Evolutionary conservation across 1,140 invertebrate genomes (phyloP), one percentile per base, ranked within the genome.

Genomic region (Eubasilissa regina): DNA sequence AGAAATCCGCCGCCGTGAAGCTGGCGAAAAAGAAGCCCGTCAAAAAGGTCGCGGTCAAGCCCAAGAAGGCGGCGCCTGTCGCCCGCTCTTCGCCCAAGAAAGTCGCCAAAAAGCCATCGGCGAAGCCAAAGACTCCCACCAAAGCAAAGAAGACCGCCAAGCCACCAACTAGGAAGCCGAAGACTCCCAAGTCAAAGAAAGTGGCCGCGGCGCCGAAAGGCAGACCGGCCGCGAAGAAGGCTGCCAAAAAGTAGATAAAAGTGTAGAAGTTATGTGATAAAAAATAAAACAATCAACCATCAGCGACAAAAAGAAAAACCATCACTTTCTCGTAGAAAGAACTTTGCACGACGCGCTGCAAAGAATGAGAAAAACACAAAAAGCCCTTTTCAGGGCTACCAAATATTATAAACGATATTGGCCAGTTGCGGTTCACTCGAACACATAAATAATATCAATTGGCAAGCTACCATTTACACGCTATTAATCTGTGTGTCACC

Each of bases 171-270:
- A 83, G 80, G 70, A 84, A 83, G 73, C 77, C 78, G 0, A 80
- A 77, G 58, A 78, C 78, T 45, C 78, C 80, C 7, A 81, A 82
- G 64, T 60, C 78, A 43, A 83, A 83, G 25, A 82, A 80, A 58
- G 74, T n/a, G n/a, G n/a, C 77, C 47, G 58, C 13, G 13, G 80
- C 12, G 35, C 74, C 48, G 75, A 77, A 55, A 12, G 51, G 12
- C 51, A 55, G 17, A 13, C 51, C 51, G 12, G 51, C 51, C 12
- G 51, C 51, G 51, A 55, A 55, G 12, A 55, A 55, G 51, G 51
- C 51, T 15, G 51, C 51, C 51, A 55, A 4, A 15, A 55, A 55
- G 51, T 55, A 55, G 51, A 15, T 3, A 15, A 13, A 12, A 12
- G 51, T n/a, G 6, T 4, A 4, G 6, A 3, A 7, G n/a, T n/a